Evolutionary conservation across 2,888 invertebrate species (phyloP).

Genomic region (Sminthurides aquaticus): DNA sequence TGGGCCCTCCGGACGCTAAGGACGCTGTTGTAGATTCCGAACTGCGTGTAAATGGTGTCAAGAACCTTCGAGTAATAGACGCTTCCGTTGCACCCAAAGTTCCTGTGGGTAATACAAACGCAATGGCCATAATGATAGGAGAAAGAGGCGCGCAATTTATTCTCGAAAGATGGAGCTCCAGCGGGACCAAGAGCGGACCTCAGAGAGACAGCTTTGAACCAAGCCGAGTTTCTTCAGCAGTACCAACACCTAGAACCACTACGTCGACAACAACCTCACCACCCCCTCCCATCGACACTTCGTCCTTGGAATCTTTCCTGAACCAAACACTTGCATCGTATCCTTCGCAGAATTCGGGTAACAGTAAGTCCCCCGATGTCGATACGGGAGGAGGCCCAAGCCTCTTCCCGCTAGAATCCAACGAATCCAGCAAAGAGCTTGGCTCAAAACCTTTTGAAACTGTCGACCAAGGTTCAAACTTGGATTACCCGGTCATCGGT

Average conservation of each 20-base stretch:
- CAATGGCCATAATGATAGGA: constrained; percentile 45
- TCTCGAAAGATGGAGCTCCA: constrained; percentile 28
- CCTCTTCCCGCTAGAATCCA: too few relatives aligned
- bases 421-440: neutral
- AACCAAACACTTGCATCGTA: too few relatives aligned
- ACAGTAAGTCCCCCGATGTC: too few relatives aligned
- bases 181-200: neutral
- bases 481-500: too few relatives aligned
- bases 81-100: constrained; percentile 24
- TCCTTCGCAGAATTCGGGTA: too few relatives aligned
- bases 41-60: constrained; percentile 28
- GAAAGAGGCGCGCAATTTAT: constrained; percentile 47
- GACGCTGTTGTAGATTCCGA: constrained; percentile 34
- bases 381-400: too few relatives aligned
- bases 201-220: too few relatives aligned
- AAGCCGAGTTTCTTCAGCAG: neutral
- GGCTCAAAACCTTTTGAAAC: too few relatives aligned
- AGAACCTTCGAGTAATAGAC: constrained; percentile 31
- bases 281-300: neutral
- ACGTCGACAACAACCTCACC: neutral
- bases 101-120: constrained; percentile 12
- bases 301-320: neutral
- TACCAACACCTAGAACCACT: neutral
- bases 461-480: too few relatives aligned
- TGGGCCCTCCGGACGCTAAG: constrained; percentile 27